These are phyloP conservation scores for Notospermus geniculatus DNA, from an alignment of 1,140 invertebrate genomes.

Conservation along the genomic window DNA sequence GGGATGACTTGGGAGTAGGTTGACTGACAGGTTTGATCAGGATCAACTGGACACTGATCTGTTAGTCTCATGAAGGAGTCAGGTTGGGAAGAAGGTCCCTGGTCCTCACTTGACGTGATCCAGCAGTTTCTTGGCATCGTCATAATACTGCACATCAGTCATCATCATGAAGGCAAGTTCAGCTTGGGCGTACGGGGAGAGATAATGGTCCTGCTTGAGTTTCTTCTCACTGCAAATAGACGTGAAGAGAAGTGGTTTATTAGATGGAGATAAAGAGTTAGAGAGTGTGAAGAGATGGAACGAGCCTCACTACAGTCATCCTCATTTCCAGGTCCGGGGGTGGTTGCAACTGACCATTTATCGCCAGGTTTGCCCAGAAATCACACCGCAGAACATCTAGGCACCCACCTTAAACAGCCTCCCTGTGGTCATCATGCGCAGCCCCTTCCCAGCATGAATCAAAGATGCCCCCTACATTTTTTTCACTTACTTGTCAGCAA, in stretches of 20 bases:
- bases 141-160: constrained; percentile 64
- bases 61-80: neutral
- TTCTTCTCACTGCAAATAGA: constrained; percentile 67
- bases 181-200: constrained; percentile 82
- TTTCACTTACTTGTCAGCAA: constrained; percentile 58
- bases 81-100: neutral
- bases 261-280: neutral
- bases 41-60: neutral
- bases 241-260: neutral
- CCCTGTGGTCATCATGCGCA: too few relatives aligned
- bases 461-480: too few relatives aligned
- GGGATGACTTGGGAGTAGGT: too few relatives aligned
- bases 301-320: too few relatives aligned
- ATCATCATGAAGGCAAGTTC: constrained; percentile 80
- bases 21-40: too few relatives aligned
- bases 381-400: too few relatives aligned
- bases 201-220: constrained; percentile 79
- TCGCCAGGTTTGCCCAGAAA: too few relatives aligned
- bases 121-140: constrained; percentile 70
- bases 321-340: too few relatives aligned
- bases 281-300: neutral
- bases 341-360: too few relatives aligned
- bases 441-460: too few relatives aligned
- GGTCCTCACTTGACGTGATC: constrained; percentile 77
- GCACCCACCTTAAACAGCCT: too few relatives aligned